phyloP scores from a whole-genome alignment of 1,140 invertebrate species.

The Aphis gossypii region DNA sequence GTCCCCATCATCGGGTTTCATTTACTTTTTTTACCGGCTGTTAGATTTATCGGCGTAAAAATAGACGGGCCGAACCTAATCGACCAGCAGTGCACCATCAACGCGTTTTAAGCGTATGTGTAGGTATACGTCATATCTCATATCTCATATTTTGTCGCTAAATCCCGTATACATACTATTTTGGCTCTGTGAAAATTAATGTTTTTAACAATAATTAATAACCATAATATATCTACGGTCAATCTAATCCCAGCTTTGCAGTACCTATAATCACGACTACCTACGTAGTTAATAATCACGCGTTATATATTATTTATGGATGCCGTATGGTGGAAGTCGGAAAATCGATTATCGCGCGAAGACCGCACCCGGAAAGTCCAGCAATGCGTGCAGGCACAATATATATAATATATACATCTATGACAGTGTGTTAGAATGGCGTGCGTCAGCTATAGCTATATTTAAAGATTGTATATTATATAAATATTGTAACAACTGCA shows the following conservation, averaged over 20 bases:
- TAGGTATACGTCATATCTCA: background rate
- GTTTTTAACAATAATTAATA: too few species aligned
- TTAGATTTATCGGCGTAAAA: conserved; percentile 36
- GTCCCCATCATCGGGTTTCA: background rate
- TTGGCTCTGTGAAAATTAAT: background rate
- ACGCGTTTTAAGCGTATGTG: background rate
- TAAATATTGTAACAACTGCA: background rate
- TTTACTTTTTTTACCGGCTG: background rate
- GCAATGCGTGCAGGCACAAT: background rate
- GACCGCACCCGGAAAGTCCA: background rate
- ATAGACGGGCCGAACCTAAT: background rate
- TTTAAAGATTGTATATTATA: background rate
- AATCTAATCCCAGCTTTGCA: background rate
- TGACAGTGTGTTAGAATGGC: background rate
- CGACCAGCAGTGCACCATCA: background rate
- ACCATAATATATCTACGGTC: too few species aligned
- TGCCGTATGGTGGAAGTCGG: background rate
- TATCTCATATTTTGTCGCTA: background rate
- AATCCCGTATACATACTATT: background rate
- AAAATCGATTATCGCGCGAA: background rate
- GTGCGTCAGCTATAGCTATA: background rate
- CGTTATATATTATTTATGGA: too few species aligned
- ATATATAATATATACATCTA: background rate
- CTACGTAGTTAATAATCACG: background rate
- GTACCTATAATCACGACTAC: background rate